A percentile compares a stretch with the other conserved stretches of the same genome.
phyloP scores from a whole-genome alignment of 2,113 vertebrate species.

The Motacilla alba region DNA sequence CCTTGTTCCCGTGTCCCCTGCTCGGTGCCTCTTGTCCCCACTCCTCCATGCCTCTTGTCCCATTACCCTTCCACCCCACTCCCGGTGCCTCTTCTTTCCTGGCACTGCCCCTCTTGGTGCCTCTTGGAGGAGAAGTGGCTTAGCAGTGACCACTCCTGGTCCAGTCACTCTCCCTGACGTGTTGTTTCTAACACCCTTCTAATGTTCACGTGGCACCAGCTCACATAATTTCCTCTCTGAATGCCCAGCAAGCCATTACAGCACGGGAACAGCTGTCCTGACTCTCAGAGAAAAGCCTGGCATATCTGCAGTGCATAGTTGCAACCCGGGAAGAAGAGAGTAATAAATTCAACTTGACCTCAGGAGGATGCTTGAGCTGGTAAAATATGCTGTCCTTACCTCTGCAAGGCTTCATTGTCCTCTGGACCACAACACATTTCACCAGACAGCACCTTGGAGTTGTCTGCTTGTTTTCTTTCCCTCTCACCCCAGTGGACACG shows the following conservation, averaged over 20 bases:
- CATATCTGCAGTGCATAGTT: conserved; percentile 24
- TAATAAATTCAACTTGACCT: conserved; percentile 49
- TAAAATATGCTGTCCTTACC: background rate
- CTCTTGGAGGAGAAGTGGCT: background rate
- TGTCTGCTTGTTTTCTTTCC: background rate
- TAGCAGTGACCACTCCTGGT: background rate
- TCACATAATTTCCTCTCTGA: background rate
- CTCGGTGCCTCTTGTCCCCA: background rate
- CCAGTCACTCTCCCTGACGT: background rate
- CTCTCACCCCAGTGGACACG: background rate
- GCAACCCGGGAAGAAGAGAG: background rate
- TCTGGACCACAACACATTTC: background rate
- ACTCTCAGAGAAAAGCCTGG: conserved; percentile 29
- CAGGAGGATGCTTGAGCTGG: conserved; percentile 49
- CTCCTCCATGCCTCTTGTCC: background rate
- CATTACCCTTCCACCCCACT: fast-evolving
- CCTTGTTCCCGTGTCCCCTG: background rate
- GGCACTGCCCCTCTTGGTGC: background rate
- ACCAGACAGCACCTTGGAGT: background rate
- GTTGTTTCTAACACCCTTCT: background rate
- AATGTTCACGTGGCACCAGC: background rate
- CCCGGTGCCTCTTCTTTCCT: background rate
- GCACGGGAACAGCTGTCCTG: background rate
- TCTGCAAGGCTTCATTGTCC: background rate
- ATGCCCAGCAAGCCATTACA: background rate